These are phyloP conservation scores for Hyperopisus bebe DNA, from an alignment of 2,113 vertebrate species.

Conservation along the genomic window DNA sequence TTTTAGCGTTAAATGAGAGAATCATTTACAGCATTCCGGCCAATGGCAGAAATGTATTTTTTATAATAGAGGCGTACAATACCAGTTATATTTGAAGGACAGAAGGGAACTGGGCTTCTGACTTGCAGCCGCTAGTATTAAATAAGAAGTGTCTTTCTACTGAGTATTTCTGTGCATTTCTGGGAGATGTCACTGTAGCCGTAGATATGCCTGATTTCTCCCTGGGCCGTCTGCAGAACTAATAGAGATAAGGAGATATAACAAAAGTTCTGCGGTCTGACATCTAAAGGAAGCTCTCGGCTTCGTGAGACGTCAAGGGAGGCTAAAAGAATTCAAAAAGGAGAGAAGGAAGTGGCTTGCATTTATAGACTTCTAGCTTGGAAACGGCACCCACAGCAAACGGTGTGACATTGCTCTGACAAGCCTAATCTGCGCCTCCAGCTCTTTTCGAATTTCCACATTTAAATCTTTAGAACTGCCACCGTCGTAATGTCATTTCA, in stretches of 20 bases:
- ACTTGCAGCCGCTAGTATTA: slow-evolving; percentile 13
- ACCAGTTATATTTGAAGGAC: neutral
- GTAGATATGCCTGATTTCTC: slow-evolving; percentile 59
- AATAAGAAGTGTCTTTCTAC: slow-evolving; percentile 27
- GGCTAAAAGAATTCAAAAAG: slow-evolving; percentile 35
- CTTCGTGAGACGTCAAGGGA: slow-evolving; percentile 46
- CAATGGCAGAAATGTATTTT: neutral
- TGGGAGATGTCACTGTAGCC: slow-evolving; percentile 48
- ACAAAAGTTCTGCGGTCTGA: slow-evolving; percentile 54
- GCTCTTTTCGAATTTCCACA: slow-evolving; percentile 37
- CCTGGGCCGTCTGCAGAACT: slow-evolving; percentile 59
- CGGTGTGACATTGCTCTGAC: slow-evolving; percentile 48
- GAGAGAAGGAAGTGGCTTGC: slow-evolving; percentile 44
- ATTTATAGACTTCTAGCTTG: slow-evolving; percentile 45
- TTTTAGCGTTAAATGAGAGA: neutral
- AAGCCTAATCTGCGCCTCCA: slow-evolving; percentile 44
- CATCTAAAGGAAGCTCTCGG: slow-evolving; percentile 43
- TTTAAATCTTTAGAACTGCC: slow-evolving; percentile 26
- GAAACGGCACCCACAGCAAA: slow-evolving; percentile 45
- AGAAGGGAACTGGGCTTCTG: slow-evolving; percentile 22
- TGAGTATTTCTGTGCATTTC: slow-evolving; percentile 39
- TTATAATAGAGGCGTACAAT: slow-evolving; percentile 11
- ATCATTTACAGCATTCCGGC: neutral
- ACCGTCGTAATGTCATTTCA: slow-evolving; percentile 30
- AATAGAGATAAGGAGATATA: slow-evolving; percentile 58